A percentile compares a stretch with the other conserved stretches of the same genome.
Evolutionary conservation across 2,113 vertebrate genomes (phyloP).

Genomic region (Corvus hawaiiensis): DNA sequence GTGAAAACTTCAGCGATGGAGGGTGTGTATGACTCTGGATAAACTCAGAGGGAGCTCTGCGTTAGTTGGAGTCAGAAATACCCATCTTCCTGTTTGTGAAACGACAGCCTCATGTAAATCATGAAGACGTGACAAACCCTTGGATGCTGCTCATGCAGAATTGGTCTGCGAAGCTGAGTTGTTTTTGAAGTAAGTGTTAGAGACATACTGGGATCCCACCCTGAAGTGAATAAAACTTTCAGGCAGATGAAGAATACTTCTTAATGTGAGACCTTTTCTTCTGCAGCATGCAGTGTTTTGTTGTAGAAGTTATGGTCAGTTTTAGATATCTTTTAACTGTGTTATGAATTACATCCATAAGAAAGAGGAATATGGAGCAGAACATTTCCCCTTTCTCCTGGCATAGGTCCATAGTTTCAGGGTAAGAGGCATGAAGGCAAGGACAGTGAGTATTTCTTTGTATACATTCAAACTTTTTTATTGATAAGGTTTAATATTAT

Average conservation of each 20-base stretch:
- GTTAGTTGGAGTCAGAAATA: background rate
- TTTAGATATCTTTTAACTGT: background rate
- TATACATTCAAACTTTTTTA: background rate
- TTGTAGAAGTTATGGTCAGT: background rate
- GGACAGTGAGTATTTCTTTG: background rate
- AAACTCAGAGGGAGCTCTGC: background rate
- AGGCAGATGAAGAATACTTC: background rate
- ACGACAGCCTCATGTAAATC: fast-evolving
- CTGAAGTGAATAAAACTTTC: background rate
- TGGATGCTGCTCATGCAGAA: background rate
- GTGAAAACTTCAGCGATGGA: background rate
- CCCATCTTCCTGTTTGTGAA: background rate
- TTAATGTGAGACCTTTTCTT: background rate
- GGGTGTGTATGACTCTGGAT: background rate
- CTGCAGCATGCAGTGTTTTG: background rate
- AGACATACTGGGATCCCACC: background rate
- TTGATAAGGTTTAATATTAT: background rate
- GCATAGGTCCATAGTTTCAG: background rate
- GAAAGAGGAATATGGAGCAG: background rate
- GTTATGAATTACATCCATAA: background rate
- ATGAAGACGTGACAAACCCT: background rate
- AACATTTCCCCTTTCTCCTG: fast-evolving
- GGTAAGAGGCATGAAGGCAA: background rate
- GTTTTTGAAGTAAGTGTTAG: background rate
- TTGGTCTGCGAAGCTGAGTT: background rate